Conservation (phyloP, 2,113 vertebrate genomes). For the Hypocryptadius cinnamomeus region DNA sequence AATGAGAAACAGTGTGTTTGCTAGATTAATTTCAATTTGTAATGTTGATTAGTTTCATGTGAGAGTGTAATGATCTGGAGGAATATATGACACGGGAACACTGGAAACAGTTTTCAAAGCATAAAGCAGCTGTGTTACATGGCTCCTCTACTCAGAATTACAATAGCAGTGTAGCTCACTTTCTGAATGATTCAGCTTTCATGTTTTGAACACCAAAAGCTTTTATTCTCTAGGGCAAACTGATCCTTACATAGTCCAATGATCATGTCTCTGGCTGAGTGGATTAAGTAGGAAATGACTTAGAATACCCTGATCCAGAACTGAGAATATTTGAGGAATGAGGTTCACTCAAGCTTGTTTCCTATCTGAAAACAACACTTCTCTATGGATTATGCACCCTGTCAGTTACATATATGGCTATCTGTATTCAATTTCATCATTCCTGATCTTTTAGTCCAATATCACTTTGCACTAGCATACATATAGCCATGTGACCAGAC, state of each 20-base stretch:
- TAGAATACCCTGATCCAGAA: not conserved
- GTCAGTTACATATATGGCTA: not conserved
- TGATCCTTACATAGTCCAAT: not conserved
- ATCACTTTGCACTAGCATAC: not conserved
- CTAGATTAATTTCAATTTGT: slow-evolving; percentile 45
- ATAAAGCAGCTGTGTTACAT: slow-evolving; percentile 3
- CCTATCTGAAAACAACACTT: not conserved
- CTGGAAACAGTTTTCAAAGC: slow-evolving; percentile 17
- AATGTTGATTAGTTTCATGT: slow-evolving; percentile 30
- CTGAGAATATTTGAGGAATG: not conserved
- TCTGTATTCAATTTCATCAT: not conserved
- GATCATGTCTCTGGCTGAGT: not conserved
- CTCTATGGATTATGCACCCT: not conserved
- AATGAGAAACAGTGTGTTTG: not conserved
- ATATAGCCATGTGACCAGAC: not conserved
- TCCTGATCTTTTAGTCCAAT: not conserved
- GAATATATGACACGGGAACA: slow-evolving; percentile 27
- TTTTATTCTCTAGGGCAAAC: slow-evolving; percentile 5
- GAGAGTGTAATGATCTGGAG: slow-evolving; percentile 24
- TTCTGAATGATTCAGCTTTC: slow-evolving; percentile 30
- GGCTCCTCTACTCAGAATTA: slow-evolving; percentile 18
- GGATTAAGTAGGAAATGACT: not conserved
- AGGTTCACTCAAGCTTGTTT: not conserved
- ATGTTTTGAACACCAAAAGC: slow-evolving; percentile 6
- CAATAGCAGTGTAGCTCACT: not conserved